These are phyloP conservation scores for Megalops atlanticus DNA, from an alignment of 2,113 vertebrate species.

Conservation along the genomic window DNA sequence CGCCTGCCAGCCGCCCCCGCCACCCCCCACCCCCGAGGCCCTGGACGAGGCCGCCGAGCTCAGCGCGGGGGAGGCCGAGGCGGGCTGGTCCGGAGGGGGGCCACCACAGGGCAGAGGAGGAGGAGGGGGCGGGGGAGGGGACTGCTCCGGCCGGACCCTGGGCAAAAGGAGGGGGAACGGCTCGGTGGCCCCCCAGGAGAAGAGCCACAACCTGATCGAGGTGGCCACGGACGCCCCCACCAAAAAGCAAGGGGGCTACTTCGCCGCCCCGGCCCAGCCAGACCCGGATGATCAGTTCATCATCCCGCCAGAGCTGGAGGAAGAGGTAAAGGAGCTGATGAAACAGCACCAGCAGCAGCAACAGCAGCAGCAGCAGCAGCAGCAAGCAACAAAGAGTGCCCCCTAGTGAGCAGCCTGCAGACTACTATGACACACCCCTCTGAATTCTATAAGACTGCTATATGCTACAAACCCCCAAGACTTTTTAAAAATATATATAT, in stretches of 20 bases:
- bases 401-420: conserved; percentile 64
- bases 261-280: conserved; percentile 82
- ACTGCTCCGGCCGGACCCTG: conserved; percentile 56
- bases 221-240: conserved; percentile 86
- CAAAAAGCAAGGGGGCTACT: conserved; percentile 90
- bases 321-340: conserved; percentile 78
- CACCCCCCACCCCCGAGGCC: conserved; percentile 48
- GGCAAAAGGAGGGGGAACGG: conserved; percentile 82
- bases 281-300: conserved; percentile 78
- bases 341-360: conserved; percentile 76
- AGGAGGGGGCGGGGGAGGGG: conserved; percentile 42
- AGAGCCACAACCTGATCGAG: conserved; percentile 94
- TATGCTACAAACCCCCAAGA: conserved; percentile 28
- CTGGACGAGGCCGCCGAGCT: conserved; percentile 72
- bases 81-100: conserved; percentile 28
- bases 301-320: conserved; percentile 75
- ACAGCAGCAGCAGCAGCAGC: conserved; percentile 61
- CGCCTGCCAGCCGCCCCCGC: conserved; percentile 44
- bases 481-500: conserved; percentile 27
- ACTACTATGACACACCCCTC: conserved; percentile 73
- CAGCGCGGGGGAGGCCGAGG: conserved; percentile 65
- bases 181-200: conserved; percentile 87
- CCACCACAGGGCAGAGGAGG: conserved; percentile 57
- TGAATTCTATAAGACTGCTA: conserved; percentile 57
- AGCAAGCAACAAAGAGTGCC: conserved; percentile 39